Evolutionary conservation across 2,797 vertebrate species (phyloP).

Genomic region (Hapalemur alaotrensis): DNA sequence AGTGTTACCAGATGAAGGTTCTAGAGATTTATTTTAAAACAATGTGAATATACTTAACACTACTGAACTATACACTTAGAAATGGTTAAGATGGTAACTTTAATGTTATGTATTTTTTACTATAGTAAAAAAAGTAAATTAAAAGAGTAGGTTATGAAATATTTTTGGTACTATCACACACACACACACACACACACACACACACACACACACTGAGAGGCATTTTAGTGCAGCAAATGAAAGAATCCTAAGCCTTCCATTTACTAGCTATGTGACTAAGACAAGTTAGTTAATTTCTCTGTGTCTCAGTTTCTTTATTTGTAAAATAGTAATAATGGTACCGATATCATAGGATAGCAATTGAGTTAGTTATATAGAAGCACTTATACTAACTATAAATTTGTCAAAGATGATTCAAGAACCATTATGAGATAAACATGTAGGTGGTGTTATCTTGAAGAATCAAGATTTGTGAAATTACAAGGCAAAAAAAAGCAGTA

Average conservation of each 20-base stretch:
- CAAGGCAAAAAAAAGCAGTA: neutral
- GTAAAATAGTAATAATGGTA: neutral
- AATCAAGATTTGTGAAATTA: neutral
- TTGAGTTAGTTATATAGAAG: neutral
- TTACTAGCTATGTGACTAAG: neutral
- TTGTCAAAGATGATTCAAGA: neutral
- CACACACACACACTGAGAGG: neutral
- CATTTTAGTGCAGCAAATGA: neutral
- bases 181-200: neutral
- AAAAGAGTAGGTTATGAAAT: neutral
- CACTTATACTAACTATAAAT: neutral
- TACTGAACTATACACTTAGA: neutral
- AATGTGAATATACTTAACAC: neutral
- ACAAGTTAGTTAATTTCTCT: neutral
- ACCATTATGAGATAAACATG: neutral
- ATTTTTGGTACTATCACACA: neutral
- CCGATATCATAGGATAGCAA: neutral
- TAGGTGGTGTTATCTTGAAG: neutral
- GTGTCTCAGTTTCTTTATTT: neutral
- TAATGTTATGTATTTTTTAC: neutral
- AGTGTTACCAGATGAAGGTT: neutral
- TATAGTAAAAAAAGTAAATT: neutral
- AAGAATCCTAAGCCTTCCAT: neutral
- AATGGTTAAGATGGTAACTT: neutral
- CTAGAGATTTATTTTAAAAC: neutral